These are phyloP conservation scores for Bombus cullumanus DNA, from an alignment of 1,140 invertebrate genomes.

Conservation along the genomic window DNA sequence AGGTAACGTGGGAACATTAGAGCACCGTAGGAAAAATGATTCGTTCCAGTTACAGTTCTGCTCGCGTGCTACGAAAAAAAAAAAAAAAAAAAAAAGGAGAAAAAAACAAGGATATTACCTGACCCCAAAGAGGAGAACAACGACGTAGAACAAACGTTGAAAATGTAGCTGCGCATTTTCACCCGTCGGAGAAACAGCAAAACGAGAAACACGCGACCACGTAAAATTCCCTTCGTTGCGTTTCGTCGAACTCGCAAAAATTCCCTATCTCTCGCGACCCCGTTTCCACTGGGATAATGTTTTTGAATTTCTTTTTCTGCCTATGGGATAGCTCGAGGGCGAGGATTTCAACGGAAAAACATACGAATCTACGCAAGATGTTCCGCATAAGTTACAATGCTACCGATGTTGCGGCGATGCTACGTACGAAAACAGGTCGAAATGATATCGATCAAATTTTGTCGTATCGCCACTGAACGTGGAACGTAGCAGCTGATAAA, in stretches of 20 bases:
- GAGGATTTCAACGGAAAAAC: not conserved
- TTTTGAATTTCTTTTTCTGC: not conserved
- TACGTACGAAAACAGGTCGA: not conserved
- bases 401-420: no score
- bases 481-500: no score
- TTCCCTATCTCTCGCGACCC: not conserved
- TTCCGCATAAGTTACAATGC: not conserved
- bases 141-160: not conserved
- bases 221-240: not conserved
- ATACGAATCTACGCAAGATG: no score
- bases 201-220: not conserved
- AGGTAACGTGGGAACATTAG: not conserved
- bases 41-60: slow-evolving; percentile 25
- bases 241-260: slow-evolving; percentile 1
- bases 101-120: slow-evolving; percentile 19
- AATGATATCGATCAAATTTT: no score
- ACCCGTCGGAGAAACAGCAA: not conserved
- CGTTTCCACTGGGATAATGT: not conserved
- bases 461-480: no score
- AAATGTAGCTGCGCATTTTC: not conserved
- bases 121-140: slow-evolving; percentile 8
- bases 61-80: not conserved
- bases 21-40: not conserved
- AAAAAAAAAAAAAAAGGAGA: not conserved
- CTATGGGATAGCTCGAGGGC: not conserved